Percentiles rank a stretch among this genome's conserved stretches.
Evolutionary conservation across 2,797 vertebrate species (phyloP).

Genomic region (Typhlichthys eigenmanni): DNA sequence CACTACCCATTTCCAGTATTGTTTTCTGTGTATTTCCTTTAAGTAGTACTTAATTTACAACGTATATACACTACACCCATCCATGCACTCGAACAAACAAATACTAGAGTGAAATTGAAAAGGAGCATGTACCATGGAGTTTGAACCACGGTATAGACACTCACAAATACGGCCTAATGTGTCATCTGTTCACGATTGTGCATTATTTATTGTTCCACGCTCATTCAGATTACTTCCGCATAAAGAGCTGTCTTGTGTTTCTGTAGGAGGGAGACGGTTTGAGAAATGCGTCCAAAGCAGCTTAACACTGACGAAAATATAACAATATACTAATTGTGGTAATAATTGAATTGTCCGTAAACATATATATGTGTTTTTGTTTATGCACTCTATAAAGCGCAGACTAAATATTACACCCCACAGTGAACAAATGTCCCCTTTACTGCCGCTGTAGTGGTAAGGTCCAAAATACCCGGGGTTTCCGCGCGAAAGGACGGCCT

Average conservation of each 20-base stretch:
- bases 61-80: too few relatives aligned
- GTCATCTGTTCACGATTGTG: too few relatives aligned
- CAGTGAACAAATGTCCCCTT: slow-evolving; percentile 15
- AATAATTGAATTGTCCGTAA: background rate
- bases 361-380: background rate
- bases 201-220: background rate
- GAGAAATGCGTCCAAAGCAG: background rate
- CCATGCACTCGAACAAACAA: too few relatives aligned
- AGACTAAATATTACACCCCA: rapidly evolving
- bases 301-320: rapidly evolving
- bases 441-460: slow-evolving; percentile 53
- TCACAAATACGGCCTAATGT: too few relatives aligned
- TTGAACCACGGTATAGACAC: too few relatives aligned
- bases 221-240: slow-evolving; percentile 58
- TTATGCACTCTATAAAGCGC: background rate
- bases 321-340: background rate
- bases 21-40: too few relatives aligned
- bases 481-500: slow-evolving; percentile 84
- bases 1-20: too few relatives aligned
- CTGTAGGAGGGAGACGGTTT: slow-evolving; percentile 1
- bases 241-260: slow-evolving; percentile 38
- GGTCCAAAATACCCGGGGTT: slow-evolving; percentile 74
- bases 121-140: too few relatives aligned
- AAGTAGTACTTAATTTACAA: too few relatives aligned
- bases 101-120: too few relatives aligned